Evolutionary conservation across 2,113 vertebrate genomes (phyloP).

Genomic region (Eptesicus fuscus): DNA sequence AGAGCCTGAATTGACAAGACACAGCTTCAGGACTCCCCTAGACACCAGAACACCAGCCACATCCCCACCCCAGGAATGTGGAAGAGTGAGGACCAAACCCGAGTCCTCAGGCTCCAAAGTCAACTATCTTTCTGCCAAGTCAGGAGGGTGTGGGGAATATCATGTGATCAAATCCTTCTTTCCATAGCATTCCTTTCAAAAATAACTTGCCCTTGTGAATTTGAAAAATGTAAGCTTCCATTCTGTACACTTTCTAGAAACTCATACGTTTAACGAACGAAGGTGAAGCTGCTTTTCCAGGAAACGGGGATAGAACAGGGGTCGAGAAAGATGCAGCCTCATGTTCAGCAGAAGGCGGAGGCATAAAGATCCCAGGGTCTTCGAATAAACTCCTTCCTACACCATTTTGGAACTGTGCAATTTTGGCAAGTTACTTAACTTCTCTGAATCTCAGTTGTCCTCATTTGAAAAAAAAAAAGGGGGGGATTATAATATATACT

Average conservation of each 20-base stretch:
- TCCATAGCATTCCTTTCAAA: neutral
- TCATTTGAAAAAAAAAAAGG: neutral
- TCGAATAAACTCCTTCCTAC: neutral
- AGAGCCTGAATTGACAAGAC: neutral
- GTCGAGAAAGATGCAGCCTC: neutral
- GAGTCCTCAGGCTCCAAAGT: neutral
- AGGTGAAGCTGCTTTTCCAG: neutral
- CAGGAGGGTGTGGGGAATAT: fast-evolving
- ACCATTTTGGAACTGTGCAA: neutral
- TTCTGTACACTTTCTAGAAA: neutral
- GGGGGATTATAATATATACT: neutral
- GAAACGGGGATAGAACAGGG: neutral
- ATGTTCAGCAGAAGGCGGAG: neutral
- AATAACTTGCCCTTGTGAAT: neutral
- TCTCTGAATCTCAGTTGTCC: neutral
- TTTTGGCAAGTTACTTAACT: neutral
- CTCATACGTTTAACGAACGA: neutral
- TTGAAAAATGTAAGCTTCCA: neutral
- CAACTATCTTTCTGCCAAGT: neutral
- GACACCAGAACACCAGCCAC: neutral
- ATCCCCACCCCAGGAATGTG: fast-evolving
- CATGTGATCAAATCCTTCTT: neutral
- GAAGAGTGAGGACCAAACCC: neutral
- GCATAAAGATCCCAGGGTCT: neutral
- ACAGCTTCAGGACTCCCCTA: neutral